These are phyloP conservation scores for Emberiza fucata DNA, from an alignment of 2,113 vertebrate genomes.

Conservation along the genomic window DNA sequence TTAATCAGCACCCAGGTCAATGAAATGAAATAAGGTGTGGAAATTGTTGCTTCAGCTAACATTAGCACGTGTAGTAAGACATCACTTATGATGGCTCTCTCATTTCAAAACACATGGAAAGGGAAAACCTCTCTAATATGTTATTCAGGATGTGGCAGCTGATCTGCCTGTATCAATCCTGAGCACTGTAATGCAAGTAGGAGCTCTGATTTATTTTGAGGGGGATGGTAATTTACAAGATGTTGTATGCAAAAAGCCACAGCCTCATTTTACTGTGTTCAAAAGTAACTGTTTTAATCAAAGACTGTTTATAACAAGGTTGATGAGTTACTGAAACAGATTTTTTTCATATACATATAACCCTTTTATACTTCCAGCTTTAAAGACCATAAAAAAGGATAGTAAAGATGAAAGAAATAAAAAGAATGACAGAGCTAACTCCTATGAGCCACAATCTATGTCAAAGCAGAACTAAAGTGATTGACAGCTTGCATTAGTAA, in stretches of 20 bases:
- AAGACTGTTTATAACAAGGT: slow-evolving; percentile 52
- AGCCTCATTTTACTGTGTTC: background rate
- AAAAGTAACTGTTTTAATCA: slow-evolving; percentile 55
- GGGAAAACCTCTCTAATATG: background rate
- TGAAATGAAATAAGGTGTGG: slow-evolving; percentile 37
- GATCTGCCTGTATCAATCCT: slow-evolving; percentile 21
- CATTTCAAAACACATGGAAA: slow-evolving; percentile 33
- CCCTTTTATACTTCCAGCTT: slow-evolving; percentile 51
- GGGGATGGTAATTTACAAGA: slow-evolving; percentile 31
- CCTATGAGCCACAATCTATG: slow-evolving; percentile 32
- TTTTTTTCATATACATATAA: slow-evolving; percentile 39
- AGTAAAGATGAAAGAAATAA: slow-evolving; percentile 60
- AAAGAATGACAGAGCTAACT: slow-evolving; percentile 47
- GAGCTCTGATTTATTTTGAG: slow-evolving; percentile 32
- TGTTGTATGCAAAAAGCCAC: background rate
- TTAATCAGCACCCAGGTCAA: slow-evolving; percentile 25
- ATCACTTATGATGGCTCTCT: slow-evolving; percentile 14
- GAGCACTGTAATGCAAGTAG: slow-evolving; percentile 3
- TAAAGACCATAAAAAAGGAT: slow-evolving; percentile 42
- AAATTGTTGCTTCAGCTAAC: slow-evolving; percentile 47
- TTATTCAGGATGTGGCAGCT: slow-evolving; percentile 34
- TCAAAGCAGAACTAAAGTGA: slow-evolving; percentile 56
- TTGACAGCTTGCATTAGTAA: slow-evolving; percentile 62
- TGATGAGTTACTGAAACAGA: slow-evolving; percentile 38
- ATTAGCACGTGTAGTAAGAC: slow-evolving; percentile 23